Evolutionary conservation across 2,888 invertebrate genomes (phyloP).

Genomic region (Linhomoeus sp.): DNA sequence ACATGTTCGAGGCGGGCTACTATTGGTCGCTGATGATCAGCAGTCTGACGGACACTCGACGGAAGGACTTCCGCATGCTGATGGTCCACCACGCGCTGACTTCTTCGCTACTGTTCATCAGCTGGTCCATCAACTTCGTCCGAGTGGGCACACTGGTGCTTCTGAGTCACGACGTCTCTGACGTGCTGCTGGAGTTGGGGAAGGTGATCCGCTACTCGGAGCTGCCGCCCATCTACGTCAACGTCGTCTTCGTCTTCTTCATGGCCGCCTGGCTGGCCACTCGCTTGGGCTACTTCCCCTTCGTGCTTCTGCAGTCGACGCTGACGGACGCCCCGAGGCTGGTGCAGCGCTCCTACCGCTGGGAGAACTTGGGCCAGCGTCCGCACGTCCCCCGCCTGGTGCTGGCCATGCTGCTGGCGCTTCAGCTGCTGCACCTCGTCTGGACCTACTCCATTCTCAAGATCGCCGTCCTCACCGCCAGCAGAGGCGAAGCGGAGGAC

Average conservation of each 20-base stretch:
- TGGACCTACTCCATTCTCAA: not conserved
- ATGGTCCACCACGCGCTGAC: slow-evolving; percentile 33
- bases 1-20: slow-evolving; percentile 33
- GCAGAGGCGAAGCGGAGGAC: not conserved
- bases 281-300: slow-evolving; percentile 18
- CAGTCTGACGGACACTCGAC: not conserved
- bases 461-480: not conserved
- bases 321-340: slow-evolving; percentile 16
- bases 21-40: slow-evolving; percentile 30
- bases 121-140: slow-evolving; percentile 31
- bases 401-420: not conserved
- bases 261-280: slow-evolving; percentile 9
- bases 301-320: slow-evolving; percentile 17
- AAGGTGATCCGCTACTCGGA: not conserved
- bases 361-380: not conserved
- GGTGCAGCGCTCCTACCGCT: slow-evolving; percentile 19
- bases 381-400: not conserved
- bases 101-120: slow-evolving; percentile 29
- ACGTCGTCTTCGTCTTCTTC: not conserved
- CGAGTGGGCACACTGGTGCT: slow-evolving; percentile 23
- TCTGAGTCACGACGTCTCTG: slow-evolving; percentile 31
- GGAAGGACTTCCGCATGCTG: slow-evolving; percentile 33
- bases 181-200: slow-evolving; percentile 29
- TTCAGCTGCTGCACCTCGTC: not conserved
- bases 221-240: not conserved